Evolutionary conservation across 2,797 vertebrate genomes (phyloP), one percentile per base, ranked within the genome.

Genomic region (Chelmon rostratus): DNA sequence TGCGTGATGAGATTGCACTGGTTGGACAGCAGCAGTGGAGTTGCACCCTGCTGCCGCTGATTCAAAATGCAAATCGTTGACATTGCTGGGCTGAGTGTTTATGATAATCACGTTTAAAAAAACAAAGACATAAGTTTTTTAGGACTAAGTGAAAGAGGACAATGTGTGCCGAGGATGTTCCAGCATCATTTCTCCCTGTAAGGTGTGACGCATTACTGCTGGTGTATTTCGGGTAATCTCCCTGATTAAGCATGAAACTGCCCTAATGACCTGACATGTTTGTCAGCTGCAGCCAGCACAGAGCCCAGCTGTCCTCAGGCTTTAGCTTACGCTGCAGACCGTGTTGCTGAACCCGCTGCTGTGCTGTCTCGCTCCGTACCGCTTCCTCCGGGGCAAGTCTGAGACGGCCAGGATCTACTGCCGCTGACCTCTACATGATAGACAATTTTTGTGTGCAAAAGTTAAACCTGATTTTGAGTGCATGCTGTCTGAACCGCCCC

Each of bases 181-280:
- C 21, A 68, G n/a, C 15, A 3, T n/a, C 53, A 4, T 25, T 19
- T 37, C 35, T 40, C 37, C 21, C 23, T 37, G 1, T 33, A 28
- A 40, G 33, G 40, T 15, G 15, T 49, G 56, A 25, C 8, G 11
- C 52, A 46, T 61, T 68, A 3, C 56, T 77, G 58, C 40, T 44
- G 59, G 28, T 82, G 74, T 66, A 23, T 38, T 76, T 67, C 59
- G 76, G 23, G 18, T 57, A 37, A 68, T 61, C 33, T 44, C 76
- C 84, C 78, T 82, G 81, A 85, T 86, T 59, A 75, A 83, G 78
- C 86, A 19, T 63, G 82, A 72, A 74, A 68, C 53, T 68, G 76
- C 40, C 83, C 83, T 84, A 72, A 86, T 88, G 91, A 79, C 82
- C 85, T 53, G 82, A 79, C 68, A 18, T 76, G 77, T 78, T 71